These are phyloP conservation scores for Halichoeres trimaculatus DNA, from an alignment of 2,113 vertebrate species.

Conservation along the genomic window DNA sequence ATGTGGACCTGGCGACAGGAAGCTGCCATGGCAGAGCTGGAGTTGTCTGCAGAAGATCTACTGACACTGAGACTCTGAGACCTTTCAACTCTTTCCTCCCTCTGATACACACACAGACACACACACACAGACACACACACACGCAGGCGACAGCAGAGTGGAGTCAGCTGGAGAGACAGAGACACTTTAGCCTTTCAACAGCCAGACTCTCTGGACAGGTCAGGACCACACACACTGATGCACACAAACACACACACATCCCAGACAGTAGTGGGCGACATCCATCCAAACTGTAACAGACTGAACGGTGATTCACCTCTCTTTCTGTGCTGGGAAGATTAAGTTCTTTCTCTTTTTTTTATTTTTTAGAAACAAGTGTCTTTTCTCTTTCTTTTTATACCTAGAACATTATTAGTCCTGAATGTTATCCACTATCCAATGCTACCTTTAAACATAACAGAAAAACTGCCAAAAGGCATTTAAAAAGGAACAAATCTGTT, in stretches of 20 bases:
- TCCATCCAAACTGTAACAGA: constrained; percentile 14
- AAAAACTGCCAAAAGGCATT: too few relatives aligned
- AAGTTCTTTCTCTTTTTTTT: background rate
- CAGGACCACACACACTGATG: constrained; percentile 77
- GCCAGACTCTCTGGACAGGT: constrained; percentile 77
- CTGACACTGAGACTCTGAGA: constrained; percentile 62
- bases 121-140: constrained; percentile 10
- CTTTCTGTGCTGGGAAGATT: background rate
- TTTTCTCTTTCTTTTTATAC: too few relatives aligned
- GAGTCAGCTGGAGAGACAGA: constrained; percentile 80
- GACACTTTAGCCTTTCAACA: constrained; percentile 81
- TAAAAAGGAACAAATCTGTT: background rate
- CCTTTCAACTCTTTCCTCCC: constrained; percentile 67
- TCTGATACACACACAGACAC: constrained; percentile 57
- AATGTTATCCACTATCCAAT: too few relatives aligned
- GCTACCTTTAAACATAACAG: too few relatives aligned
- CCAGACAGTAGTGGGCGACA: constrained; percentile 38
- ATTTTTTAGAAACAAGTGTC: too few relatives aligned
- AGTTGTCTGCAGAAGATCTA: constrained; percentile 68
- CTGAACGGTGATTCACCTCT: background rate
- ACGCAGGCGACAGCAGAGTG: constrained; percentile 72
- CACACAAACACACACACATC: constrained; percentile 29
- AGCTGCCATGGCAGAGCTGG: constrained; percentile 59
- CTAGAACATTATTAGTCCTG: too few relatives aligned
- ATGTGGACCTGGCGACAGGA: constrained; percentile 70